Conservation (phyloP, 2,888 invertebrate genomes). For the Antitype chi region DNA sequence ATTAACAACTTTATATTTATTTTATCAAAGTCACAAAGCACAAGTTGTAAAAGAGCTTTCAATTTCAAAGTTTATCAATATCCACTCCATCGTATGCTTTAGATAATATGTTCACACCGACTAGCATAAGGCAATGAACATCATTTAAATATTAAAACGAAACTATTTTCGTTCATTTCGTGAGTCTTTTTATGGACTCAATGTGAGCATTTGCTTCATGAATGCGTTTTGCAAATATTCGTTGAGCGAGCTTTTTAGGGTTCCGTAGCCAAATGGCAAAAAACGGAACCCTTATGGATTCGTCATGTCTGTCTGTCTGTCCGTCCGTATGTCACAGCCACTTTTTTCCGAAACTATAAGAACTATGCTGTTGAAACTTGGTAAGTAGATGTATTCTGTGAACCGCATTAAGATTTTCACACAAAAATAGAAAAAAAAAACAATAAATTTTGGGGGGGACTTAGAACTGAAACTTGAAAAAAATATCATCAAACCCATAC, state of each 20-base stretch:
- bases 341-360: too few relatives aligned
- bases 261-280: too few relatives aligned
- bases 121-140: background rate
- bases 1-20: background rate
- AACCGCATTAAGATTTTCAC: too few relatives aligned
- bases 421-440: too few relatives aligned
- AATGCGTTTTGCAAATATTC: background rate
- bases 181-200: background rate
- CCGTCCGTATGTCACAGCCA: too few relatives aligned
- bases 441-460: too few relatives aligned
- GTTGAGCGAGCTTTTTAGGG: background rate
- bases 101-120: background rate
- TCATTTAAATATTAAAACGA: background rate
- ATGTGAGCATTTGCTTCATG: background rate
- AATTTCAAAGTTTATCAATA: background rate
- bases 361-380: too few relatives aligned
- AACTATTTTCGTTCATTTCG: background rate
- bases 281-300: too few relatives aligned
- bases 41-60: background rate
- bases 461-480: too few relatives aligned
- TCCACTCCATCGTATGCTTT: background rate
- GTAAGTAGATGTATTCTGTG: too few relatives aligned
- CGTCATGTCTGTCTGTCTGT: too few relatives aligned
- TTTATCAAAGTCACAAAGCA: background rate
- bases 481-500: too few relatives aligned